Base-by-base conservation (phyloP, 2,113 vertebrate genomes). In the Tonatia bakeri region DNA sequence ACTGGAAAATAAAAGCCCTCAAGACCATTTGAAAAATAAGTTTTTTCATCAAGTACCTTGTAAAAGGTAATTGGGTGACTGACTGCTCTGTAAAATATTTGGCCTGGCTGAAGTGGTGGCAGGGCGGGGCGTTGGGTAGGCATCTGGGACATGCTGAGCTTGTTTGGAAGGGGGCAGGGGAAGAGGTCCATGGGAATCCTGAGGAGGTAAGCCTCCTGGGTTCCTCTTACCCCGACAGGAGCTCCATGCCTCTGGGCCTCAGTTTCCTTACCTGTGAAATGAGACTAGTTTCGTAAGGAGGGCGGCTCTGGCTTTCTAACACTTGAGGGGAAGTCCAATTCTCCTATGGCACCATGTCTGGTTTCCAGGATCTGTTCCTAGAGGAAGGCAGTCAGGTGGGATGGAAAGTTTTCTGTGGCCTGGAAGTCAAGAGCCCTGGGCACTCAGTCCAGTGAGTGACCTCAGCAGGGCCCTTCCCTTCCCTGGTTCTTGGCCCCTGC, bases 61-160 rank as follows among this genome's bases (percentile, higher is more conserved):
- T 87, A 7, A 84, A 56, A 77, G 67, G 40, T 38, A 59, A 43
- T 12, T 4, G 28, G 69, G 12, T 72, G 54, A 73, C 9, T 13
- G 13, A 52, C 28, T n/a, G 4, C 15, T 33, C 84, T 89, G 2
- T 52, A 31, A 36, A 45, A 45, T 0, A 22, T 64, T 69, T 8
- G 11, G 43, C 43, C 22, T 64, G 38, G n/a, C n/a, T 8, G 47
- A 9, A 15, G 61, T 3, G 80, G 17, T 12, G 24, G 72, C 3
- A 1, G 31, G 61, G 17, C 14, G 3, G 28, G 40, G 11, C 20
- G 1, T 3, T 6, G 4, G 36, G 16, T 0, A 15, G 19, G 72
- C 2, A 0, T 36, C 69, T 7, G 26, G 50, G 73, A 15, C 14
- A 22, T 0, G 1, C 50, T 75, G 11, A 4, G 31, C 33, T 16